A percentile compares a stretch with the other conserved stretches of the same genome.
Conservation (phyloP, 2,888 invertebrate species). For the Ichneumoninae sp. region DNA sequence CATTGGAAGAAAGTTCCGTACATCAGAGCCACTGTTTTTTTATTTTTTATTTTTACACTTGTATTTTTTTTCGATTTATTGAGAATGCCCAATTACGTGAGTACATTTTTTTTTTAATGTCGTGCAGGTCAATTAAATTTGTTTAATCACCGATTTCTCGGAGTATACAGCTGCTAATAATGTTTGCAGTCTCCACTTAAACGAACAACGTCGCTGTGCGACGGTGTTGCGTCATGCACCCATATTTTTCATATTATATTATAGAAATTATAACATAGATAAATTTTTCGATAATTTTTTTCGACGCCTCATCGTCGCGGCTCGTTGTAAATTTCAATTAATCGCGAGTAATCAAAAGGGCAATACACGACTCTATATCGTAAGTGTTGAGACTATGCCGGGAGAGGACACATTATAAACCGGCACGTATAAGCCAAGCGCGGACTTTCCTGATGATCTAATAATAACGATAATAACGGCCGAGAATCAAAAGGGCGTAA, state of each 20-base stretch:
- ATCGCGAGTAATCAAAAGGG: slow-evolving; percentile 37
- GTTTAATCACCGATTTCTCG: slow-evolving; percentile 8
- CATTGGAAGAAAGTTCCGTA: too few species aligned
- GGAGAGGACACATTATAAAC: neutral
- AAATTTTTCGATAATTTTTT: neutral
- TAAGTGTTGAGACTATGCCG: neutral
- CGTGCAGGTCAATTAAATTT: neutral
- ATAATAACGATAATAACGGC: slow-evolving; percentile 23
- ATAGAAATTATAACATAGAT: slow-evolving; percentile 4
- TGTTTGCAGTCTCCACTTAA: neutral
- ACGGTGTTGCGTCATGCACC: neutral
- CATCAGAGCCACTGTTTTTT: neutral
- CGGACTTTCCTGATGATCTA: slow-evolving; percentile 32
- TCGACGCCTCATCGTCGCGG: neutral
- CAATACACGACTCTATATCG: slow-evolving; percentile 23
- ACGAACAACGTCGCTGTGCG: neutral
- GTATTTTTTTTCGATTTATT: neutral
- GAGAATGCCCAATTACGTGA: neutral
- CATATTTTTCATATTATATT: neutral
- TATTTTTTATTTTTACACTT: neutral
- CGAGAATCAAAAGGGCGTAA: neutral
- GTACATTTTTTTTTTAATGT: neutral
- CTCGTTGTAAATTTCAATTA: slow-evolving; percentile 28
- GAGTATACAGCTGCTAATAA: slow-evolving; percentile 5
- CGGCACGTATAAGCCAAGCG: neutral